Evolutionary conservation across 2,113 vertebrate species (phyloP), one percentile per base, ranked within the genome.

Genomic region (Cavia porcellus): DNA sequence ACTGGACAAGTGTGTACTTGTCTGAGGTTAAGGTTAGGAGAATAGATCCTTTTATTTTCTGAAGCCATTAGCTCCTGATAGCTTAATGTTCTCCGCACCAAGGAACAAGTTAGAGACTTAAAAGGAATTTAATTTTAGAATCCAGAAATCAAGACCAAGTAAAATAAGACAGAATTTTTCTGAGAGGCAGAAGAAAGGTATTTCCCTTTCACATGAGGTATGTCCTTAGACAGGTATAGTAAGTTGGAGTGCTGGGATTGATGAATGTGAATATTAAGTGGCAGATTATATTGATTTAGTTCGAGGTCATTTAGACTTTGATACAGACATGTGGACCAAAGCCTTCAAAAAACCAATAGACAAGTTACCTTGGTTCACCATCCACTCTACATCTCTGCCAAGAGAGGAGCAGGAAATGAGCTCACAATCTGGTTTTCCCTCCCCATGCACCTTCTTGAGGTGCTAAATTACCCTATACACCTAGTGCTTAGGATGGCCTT

Each of bases 111-210:
- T 92, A 96, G 89, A 97, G 68, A 94, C 89, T 96, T 96, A 66
- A 91, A 96, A 92, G 83, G 52, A 93, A 95, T 96, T 96, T 94
- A 83, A 93, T 94, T 95, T 96, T 91, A 96, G 86, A 96, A 83
- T 96, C 66, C n/a, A 92, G 79, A 96, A 96, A 64, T 94, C 57
- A 95, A 94, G 91, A 89, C 80, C 57, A 89, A 91, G 81, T 92
- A 96, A 95, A 95, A 91, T 64, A 90, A 90, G 86, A 83, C 3
- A 64, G 35, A 93, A 94, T 91, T 94, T 42, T 66, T 95, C 74
- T 79, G 50, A 61, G 74, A 89, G 77, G 66, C 50, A 89, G 74
- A 55, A 50, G 82, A 75, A 94, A 89, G 45, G 15, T 74, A 47
- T 90, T 93, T 84, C 50, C 83, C 89, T 95, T 92, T 70, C 55